Conservation (phyloP, 2,797 vertebrate genomes). For the Ispidina lecontei region DNA sequence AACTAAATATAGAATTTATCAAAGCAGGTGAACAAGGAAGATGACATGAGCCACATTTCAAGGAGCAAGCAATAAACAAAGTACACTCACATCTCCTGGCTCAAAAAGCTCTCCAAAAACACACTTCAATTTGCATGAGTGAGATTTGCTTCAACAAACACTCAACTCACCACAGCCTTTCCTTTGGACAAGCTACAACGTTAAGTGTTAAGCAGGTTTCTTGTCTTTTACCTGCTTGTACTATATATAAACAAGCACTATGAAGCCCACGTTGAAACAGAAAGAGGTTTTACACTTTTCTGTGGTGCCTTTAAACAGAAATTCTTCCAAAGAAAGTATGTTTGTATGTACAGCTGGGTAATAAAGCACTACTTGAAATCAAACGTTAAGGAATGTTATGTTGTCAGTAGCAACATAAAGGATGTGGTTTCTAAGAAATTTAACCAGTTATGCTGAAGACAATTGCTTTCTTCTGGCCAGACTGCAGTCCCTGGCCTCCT, state of each 20-base stretch:
- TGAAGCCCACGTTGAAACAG: neutral
- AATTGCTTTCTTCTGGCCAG: slow-evolving; percentile 29
- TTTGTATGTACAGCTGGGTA: slow-evolving; percentile 17
- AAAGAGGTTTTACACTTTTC: neutral
- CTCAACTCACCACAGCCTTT: neutral
- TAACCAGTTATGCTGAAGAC: slow-evolving; percentile 43
- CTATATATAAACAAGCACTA: slow-evolving; percentile 8
- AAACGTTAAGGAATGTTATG: slow-evolving; percentile 58
- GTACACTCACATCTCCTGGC: neutral
- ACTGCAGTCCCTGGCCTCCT: neutral
- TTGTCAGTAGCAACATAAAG: slow-evolving; percentile 59
- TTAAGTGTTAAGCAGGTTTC: slow-evolving; percentile 8
- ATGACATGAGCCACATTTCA: neutral
- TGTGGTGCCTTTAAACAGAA: neutral
- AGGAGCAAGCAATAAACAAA: neutral
- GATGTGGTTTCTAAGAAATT: slow-evolving; percentile 61
- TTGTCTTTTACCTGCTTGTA: slow-evolving; percentile 44
- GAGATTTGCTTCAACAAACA: neutral
- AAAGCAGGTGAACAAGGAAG: slow-evolving; percentile 62
- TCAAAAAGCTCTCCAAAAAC: neutral
- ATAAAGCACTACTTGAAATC: slow-evolving; percentile 40
- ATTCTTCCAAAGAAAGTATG: slow-evolving; percentile 13
- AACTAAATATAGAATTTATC: slow-evolving; percentile 61
- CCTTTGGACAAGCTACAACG: neutral
- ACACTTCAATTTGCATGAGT: neutral